Evolutionary conservation across 1,140 invertebrate genomes (phyloP).

Genomic region (Apolygus lucorum): DNA sequence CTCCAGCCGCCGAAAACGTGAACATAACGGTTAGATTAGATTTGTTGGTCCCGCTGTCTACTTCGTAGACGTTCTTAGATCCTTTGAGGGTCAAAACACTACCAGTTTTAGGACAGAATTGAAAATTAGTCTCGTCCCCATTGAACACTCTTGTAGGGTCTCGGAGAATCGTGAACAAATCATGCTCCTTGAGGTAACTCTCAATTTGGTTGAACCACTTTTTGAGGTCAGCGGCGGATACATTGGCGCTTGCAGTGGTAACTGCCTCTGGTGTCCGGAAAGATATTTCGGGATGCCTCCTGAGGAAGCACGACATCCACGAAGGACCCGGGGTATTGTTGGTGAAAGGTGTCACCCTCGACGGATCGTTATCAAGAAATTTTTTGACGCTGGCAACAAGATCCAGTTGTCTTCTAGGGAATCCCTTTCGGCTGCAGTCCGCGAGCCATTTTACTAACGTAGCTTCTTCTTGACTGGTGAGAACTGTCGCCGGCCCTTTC

Average conservation of each 20-base stretch:
- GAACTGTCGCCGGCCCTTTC: background rate
- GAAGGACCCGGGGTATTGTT: background rate
- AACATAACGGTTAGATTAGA: slow-evolving; percentile 25
- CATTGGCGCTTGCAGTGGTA: background rate
- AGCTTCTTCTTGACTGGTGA: background rate
- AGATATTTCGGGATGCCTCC: background rate
- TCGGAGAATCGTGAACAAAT: background rate
- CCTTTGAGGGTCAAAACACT: slow-evolving; percentile 23
- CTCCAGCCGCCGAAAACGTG: slow-evolving; percentile 22
- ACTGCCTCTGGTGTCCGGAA: background rate
- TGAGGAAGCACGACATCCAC: background rate
- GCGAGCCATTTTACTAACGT: background rate
- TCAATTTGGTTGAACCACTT: background rate
- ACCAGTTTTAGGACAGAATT: slow-evolving; percentile 22
- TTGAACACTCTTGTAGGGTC: slow-evolving; percentile 26
- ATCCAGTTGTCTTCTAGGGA: background rate
- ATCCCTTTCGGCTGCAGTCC: background rate
- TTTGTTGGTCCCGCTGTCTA: slow-evolving; percentile 24
- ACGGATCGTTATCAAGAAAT: background rate
- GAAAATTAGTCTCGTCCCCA: slow-evolving; percentile 28
- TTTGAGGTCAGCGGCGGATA: background rate
- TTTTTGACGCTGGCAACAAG: background rate
- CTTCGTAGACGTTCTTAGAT: background rate
- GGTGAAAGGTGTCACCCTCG: background rate
- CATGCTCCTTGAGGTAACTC: background rate